Evolutionary conservation across 1,140 invertebrate genomes (phyloP).

Genomic region (Conus betulinus): DNA sequence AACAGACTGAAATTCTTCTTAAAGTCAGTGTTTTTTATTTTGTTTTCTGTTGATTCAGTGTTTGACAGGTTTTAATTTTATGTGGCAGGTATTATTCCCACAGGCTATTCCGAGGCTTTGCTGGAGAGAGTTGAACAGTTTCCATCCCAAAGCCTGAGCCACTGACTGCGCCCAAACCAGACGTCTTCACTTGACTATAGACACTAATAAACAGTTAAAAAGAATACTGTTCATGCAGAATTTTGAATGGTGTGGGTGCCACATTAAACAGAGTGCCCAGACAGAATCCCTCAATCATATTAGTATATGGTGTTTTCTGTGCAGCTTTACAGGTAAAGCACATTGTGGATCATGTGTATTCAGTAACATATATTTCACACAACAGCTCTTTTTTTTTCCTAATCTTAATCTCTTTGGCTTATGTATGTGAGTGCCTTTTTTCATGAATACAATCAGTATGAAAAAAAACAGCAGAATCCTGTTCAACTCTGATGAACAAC

Average conservation of each 20-base stretch:
- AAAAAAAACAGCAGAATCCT: neutral
- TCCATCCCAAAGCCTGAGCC: conserved; percentile 77
- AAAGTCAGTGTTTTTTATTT: too few relatives aligned
- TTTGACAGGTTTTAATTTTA: neutral
- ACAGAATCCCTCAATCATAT: too few relatives aligned
- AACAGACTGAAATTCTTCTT: neutral
- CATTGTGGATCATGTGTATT: neutral
- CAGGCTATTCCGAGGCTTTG: conserved; percentile 85
- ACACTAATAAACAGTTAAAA: neutral
- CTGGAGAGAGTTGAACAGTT: conserved; percentile 86
- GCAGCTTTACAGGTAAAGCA: neutral
- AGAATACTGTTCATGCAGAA: neutral
- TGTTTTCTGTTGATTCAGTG: neutral
- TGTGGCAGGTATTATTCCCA: conserved; percentile 86
- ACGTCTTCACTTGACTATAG: neutral
- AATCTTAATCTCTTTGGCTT: neutral
- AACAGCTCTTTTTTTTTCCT: neutral
- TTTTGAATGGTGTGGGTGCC: neutral
- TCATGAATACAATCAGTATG: neutral
- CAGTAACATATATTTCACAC: neutral
- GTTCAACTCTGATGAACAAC: too few relatives aligned
- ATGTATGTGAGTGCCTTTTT: neutral
- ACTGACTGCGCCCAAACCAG: neutral
- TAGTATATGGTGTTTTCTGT: neutral
- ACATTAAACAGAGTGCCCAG: conserved; percentile 11